Conservation (phyloP, 2,888 invertebrate species). For the Galerucella pusilla region DNA sequence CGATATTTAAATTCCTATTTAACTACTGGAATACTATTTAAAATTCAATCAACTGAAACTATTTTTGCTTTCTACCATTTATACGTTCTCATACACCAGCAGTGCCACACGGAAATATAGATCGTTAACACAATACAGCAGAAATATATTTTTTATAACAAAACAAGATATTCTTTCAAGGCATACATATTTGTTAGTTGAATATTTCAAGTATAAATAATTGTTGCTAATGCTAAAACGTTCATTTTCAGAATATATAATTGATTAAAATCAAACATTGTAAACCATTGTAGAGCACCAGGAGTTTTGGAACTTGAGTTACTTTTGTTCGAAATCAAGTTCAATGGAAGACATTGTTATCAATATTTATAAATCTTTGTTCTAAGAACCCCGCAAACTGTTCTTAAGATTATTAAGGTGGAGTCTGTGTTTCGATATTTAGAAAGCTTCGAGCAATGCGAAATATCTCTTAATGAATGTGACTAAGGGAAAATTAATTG, state of each 20-base stretch:
- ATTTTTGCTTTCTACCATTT: conserved; percentile 4
- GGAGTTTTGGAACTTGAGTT: too few relatives aligned
- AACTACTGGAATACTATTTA: conserved; percentile 10
- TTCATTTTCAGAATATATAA: too few relatives aligned
- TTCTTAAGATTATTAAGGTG: not conserved
- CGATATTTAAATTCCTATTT: conserved; percentile 15
- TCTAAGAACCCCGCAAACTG: not conserved
- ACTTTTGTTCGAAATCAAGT: not conserved
- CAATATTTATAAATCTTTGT: not conserved
- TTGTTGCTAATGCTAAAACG: too few relatives aligned
- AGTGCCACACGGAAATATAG: not conserved
- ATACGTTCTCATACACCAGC: not conserved
- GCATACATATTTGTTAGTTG: too few relatives aligned
- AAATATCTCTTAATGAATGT: not conserved
- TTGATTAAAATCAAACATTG: too few relatives aligned
- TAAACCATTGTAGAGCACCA: too few relatives aligned
- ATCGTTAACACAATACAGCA: not conserved
- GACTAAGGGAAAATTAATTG: not conserved
- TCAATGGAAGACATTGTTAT: not conserved
- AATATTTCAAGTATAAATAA: too few relatives aligned
- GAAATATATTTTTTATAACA: too few relatives aligned
- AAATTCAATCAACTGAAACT: conserved; percentile 15
- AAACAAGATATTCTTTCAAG: too few relatives aligned
- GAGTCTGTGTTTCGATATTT: not conserved
- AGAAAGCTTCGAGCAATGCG: not conserved